Evolutionary conservation across 1,140 invertebrate genomes (phyloP).

Genomic region (Geopemphigus sp.): DNA sequence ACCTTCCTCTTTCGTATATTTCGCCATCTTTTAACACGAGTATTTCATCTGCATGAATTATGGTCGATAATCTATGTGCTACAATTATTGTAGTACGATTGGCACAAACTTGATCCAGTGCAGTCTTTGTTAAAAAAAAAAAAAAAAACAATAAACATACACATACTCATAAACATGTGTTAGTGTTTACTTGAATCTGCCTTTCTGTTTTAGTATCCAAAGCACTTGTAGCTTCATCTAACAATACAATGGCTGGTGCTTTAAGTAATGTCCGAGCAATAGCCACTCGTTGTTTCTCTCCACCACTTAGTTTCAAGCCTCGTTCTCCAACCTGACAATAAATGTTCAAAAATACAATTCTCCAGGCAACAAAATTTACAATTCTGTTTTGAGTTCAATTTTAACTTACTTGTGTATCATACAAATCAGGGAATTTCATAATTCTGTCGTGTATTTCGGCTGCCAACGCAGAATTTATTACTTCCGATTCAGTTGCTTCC

Average conservation of each 20-base stretch:
- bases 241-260: conserved; percentile 76
- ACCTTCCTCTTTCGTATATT: conserved; percentile 88
- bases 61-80: conserved; percentile 88
- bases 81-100: conserved; percentile 90
- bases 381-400: neutral
- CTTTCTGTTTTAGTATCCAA: conserved; percentile 81
- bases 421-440: conserved; percentile 75
- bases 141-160: conserved; percentile 41
- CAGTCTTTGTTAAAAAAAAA: conserved; percentile 60
- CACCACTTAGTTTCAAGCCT: conserved; percentile 77
- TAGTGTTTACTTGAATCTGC: conserved; percentile 67
- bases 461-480: conserved; percentile 82
- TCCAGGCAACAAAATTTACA: neutral
- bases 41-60: conserved; percentile 91
- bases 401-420: conserved; percentile 68
- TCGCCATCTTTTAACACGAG: conserved; percentile 84
- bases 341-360: conserved; percentile 18
- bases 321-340: conserved; percentile 73
- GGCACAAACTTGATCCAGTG: conserved; percentile 71
- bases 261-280: conserved; percentile 89
- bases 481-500: conserved; percentile 73
- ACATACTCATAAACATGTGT: neutral
- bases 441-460: conserved; percentile 95
- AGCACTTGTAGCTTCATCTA: conserved; percentile 88
- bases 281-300: conserved; percentile 91